Base-by-base conservation (phyloP, 2,797 vertebrate species). In the Lagorchestes hirsutus region DNA sequence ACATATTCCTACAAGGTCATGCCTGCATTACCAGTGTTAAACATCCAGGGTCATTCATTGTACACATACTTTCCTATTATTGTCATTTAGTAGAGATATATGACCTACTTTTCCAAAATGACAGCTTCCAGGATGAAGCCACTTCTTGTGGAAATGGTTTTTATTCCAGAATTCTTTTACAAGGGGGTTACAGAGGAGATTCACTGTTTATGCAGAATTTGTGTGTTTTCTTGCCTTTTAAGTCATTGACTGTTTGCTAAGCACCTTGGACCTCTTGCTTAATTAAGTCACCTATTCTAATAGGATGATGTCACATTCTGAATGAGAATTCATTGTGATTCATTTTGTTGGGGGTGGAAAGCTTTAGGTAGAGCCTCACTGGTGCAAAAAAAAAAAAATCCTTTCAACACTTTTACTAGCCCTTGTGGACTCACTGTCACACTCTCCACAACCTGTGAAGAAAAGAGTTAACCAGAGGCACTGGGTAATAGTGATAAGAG, bases 121-220 rank as follows among this genome's bases (percentile, higher is more conserved):
- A 31, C 93, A 92, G 94, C 93, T 95, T 93, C 93, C 93, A 59
- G 74, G 55, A 46, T 58, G 58, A 46, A 97, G 67, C 67, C 57
- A 95, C 96, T 96, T 97, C 95, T 95, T 93, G n/a, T 94, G 96
- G 93, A 97, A 96, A 97, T 96, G 92, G 59, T 14, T 94, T 95
- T 93, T 58, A 93, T 62, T 82, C 67, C 55, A 91, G 94, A 93
- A 55, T 87, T 87, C 40, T 31, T 87, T 27, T 87, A 27, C 40
- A 87, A 2, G 10, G 22, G 24, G 8, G 22, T 87, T 55, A 91
- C 8, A 91, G 90, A 91, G n/a, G 46, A 54, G 56, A 90, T 92
- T 97, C 95, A 95, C 95, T 95, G 55, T 96, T 96, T 91, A 92
- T 92, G 93, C 93, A n/a, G 67, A 92, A 87, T 46, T 10, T 87